These are phyloP conservation scores for Cylindroiulus punctatus DNA, from an alignment of 2,888 invertebrate species.

Conservation along the genomic window DNA sequence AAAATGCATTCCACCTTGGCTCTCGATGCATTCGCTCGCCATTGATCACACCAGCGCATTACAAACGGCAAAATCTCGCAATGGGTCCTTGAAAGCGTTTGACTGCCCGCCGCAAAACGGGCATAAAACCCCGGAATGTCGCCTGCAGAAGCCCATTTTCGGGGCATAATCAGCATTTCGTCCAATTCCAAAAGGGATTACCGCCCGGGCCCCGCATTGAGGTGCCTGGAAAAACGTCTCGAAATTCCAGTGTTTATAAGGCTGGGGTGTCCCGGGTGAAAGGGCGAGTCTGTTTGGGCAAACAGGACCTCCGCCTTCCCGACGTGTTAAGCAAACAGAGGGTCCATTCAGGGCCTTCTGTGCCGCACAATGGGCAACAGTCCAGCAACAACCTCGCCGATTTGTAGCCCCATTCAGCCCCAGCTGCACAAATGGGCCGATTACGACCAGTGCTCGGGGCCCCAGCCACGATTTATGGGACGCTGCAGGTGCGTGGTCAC, in stretches of 20 bases:
- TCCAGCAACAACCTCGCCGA: conserved; percentile 33
- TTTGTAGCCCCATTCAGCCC: conserved; percentile 34
- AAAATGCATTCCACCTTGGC: no score
- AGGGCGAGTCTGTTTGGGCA: conserved; percentile 33
- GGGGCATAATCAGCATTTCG: conserved; percentile 3
- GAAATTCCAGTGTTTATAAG: conserved; percentile 27
- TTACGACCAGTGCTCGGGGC: not conserved
- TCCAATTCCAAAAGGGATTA: not conserved
- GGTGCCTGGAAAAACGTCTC: not conserved
- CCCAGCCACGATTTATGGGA: conserved; percentile 10
- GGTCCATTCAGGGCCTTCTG: not conserved
- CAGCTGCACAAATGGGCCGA: conserved; percentile 36
- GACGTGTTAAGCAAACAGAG: conserved; percentile 42
- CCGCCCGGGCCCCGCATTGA: not conserved
- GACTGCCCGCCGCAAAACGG: not conserved
- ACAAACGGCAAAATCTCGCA: no score
- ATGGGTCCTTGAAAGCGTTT: not conserved
- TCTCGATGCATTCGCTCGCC: no score
- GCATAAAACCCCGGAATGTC: not conserved
- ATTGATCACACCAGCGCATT: no score
- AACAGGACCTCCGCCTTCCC: conserved; percentile 42
- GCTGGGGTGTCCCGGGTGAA: not conserved
- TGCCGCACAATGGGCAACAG: conserved; percentile 30
- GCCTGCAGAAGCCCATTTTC: no score
- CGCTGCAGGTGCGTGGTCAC: conserved; percentile 34